A percentile compares a stretch with the other conserved stretches of the same genome.
phyloP scores from a whole-genome alignment of 2,113 vertebrate species.

The Daphoenositta chrysoptera region DNA sequence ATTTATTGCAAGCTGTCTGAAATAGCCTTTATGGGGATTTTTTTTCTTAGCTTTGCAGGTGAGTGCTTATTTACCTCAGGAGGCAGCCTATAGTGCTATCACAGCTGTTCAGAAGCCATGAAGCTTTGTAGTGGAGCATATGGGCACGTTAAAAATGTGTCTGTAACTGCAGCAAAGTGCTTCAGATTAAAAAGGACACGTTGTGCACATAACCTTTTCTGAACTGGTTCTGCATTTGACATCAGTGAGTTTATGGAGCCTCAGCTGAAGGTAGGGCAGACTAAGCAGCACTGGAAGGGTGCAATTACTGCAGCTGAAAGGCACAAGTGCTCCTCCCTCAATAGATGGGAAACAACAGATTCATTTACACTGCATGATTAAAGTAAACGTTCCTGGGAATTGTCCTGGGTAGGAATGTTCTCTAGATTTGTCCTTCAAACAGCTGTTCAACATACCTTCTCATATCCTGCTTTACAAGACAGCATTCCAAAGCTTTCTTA shows the following conservation, averaged over 20 bases:
- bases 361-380: neutral
- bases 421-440: neutral
- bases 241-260: neutral
- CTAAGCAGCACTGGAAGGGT: neutral
- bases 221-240: neutral
- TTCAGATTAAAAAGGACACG: neutral
- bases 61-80: neutral
- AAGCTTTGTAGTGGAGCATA: neutral
- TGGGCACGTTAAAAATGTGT: neutral
- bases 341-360: neutral
- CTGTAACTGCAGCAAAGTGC: neutral
- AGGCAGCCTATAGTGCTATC: neutral
- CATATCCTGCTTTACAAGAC: neutral
- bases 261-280: neutral
- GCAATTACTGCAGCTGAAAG: neutral
- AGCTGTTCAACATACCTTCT: neutral
- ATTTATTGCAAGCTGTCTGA: neutral
- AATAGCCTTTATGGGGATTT: neutral
- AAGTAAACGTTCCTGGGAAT: neutral
- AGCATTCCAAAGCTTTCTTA: neutral
- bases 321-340: neutral
- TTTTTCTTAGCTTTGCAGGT: neutral
- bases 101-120: neutral
- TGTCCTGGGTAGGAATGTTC: neutral
- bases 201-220: neutral